These are phyloP conservation scores for Nycticorax nycticorax DNA, from an alignment of 2,113 vertebrate genomes.

Conservation along the genomic window DNA sequence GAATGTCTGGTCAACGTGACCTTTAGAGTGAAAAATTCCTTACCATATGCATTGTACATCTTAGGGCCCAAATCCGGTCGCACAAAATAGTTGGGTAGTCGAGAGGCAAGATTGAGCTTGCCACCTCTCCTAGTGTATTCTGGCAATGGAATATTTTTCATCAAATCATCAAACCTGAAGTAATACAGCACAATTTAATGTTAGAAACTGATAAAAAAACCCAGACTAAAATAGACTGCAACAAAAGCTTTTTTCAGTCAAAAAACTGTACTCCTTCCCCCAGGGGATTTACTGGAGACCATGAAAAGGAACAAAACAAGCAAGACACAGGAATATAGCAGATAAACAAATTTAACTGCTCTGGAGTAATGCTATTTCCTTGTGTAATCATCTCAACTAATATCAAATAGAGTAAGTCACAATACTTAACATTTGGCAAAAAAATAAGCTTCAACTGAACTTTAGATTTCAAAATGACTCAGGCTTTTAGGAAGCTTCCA, in stretches of 20 bases:
- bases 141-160: constrained; percentile 81
- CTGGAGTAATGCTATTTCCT: neutral
- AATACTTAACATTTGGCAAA: neutral
- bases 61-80: constrained; percentile 81
- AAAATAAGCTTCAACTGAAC: neutral
- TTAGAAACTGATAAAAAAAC: neutral
- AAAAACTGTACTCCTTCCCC: neutral
- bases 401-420: neutral
- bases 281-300: neutral
- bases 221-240: neutral
- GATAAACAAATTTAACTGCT: neutral
- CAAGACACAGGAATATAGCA: neutral
- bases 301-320: neutral
- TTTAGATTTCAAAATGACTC: neutral
- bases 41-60: constrained; percentile 85
- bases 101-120: constrained; percentile 80
- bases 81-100: constrained; percentile 81
- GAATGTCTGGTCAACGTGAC: accelerated
- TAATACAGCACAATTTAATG: neutral
- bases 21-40: neutral
- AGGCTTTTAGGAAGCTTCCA: neutral
- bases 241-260: neutral
- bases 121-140: constrained; percentile 82
- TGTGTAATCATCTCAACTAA: neutral
- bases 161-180: constrained; percentile 80